Evolutionary conservation across 2,113 vertebrate genomes (phyloP).

Genomic region (Myrmecobius fasciatus): DNA sequence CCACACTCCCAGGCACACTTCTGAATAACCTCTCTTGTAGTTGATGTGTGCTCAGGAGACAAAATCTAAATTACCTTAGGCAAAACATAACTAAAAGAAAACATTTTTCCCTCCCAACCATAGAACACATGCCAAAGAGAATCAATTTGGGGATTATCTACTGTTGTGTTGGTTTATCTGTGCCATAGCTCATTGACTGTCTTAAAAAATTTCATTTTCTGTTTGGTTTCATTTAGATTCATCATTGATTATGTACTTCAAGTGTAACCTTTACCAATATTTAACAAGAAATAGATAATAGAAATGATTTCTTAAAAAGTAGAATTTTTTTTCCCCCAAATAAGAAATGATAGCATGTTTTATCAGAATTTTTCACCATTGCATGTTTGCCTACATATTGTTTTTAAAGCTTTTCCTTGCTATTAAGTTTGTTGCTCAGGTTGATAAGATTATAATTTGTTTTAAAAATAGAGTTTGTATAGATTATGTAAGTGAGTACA

Average conservation of each 20-base stretch:
- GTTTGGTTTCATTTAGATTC: conserved; percentile 28
- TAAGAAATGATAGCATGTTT: conserved; percentile 36
- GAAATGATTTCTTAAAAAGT: neutral
- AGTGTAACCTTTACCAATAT: neutral
- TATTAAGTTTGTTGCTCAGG: conserved; percentile 35
- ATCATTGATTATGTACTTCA: conserved; percentile 9
- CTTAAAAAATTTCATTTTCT: conserved; percentile 43
- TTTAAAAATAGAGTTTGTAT: conserved; percentile 37
- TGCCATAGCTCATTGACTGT: neutral
- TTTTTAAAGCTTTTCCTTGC: conserved; percentile 26
- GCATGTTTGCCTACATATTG: neutral
- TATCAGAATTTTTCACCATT: neutral
- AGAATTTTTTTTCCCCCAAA: neutral
- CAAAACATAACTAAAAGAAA: conserved; percentile 52
- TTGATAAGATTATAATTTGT: conserved; percentile 40
- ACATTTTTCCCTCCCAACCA: conserved; percentile 20
- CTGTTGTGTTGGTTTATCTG: conserved; percentile 40
- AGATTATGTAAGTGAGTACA: conserved; percentile 33
- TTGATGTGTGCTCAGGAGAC: neutral
- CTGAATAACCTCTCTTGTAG: neutral
- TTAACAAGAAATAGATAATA: neutral
- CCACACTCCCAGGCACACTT: neutral
- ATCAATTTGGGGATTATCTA: conserved; percentile 26
- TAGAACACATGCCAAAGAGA: conserved; percentile 28
- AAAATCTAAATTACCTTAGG: conserved; percentile 18